Conservation (phyloP, 2,797 vertebrate genomes). For the Chrysocyon brachyurus region DNA sequence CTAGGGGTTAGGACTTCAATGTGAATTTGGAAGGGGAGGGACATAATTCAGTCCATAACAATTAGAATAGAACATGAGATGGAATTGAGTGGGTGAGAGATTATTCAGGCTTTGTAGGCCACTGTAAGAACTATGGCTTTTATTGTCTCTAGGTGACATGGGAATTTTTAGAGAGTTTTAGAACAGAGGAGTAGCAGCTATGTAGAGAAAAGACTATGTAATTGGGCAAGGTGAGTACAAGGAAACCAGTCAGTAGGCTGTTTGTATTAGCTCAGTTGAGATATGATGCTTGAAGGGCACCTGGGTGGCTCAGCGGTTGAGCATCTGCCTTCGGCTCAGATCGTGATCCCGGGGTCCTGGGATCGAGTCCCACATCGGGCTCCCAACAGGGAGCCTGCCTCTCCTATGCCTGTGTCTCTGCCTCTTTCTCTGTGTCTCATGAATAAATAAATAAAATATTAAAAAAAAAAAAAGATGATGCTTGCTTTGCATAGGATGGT, state of each 20-base stretch:
- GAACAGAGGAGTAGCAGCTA: not conserved
- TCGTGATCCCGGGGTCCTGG: too few species aligned
- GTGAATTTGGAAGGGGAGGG: not conserved
- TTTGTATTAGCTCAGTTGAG: not conserved
- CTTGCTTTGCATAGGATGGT: not conserved
- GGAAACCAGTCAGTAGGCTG: not conserved
- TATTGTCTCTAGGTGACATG: not conserved
- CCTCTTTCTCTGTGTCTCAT: too few species aligned
- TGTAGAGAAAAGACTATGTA: not conserved
- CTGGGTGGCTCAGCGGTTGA: too few species aligned
- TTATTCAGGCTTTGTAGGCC: not conserved
- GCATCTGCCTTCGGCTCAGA: too few species aligned
- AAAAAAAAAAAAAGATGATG: too few species aligned
- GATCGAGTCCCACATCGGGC: too few species aligned
- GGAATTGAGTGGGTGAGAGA: not conserved
- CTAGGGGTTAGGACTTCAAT: not conserved
- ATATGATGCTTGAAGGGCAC: too few species aligned
- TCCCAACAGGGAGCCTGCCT: too few species aligned
- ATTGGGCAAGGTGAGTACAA: not conserved
- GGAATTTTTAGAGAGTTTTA: not conserved
- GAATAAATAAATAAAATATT: too few species aligned
- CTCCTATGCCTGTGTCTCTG: too few species aligned
- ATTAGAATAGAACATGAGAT: not conserved
- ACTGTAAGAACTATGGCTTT: not conserved
- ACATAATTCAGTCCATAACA: not conserved